Evolutionary conservation across 2,113 vertebrate species (phyloP).

Genomic region (Todiramphus chloris): DNA sequence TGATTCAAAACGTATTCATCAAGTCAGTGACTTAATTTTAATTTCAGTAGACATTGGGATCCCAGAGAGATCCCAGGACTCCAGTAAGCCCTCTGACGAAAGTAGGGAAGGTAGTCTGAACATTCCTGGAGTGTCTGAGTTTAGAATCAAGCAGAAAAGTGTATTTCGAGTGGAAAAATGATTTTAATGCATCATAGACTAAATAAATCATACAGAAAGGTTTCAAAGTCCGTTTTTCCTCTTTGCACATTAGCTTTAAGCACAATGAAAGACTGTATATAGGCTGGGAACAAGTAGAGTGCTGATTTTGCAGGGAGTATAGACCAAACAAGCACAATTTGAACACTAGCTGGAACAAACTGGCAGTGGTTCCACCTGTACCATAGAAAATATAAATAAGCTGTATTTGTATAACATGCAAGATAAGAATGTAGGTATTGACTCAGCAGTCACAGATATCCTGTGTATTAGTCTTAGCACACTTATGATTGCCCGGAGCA

Average conservation of each 20-base stretch:
- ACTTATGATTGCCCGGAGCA: neutral
- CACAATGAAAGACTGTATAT: neutral
- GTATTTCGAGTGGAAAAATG: neutral
- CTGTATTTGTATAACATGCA: neutral
- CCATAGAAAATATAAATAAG: neutral
- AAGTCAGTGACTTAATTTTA: neutral
- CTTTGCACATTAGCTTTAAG: neutral
- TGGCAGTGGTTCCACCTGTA: neutral
- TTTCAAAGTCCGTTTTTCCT: neutral
- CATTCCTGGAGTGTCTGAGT: neutral
- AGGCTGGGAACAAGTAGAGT: neutral
- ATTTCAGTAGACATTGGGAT: neutral
- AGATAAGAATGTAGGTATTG: neutral
- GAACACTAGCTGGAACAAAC: neutral
- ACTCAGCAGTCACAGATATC: neutral
- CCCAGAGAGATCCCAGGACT: neutral
- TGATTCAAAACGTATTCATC: neutral
- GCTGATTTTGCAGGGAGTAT: neutral
- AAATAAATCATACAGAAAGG: neutral
- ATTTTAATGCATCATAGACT: neutral
- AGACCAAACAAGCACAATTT: neutral
- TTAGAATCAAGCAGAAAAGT: neutral
- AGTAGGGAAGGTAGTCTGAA: neutral
- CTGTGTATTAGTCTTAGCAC: neutral
- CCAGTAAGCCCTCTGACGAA: neutral